A percentile compares a stretch with the other conserved stretches of the same genome.
phyloP scores from a whole-genome alignment of 2,797 vertebrate genomes.

The Pseudotriccus pelzelni region DNA sequence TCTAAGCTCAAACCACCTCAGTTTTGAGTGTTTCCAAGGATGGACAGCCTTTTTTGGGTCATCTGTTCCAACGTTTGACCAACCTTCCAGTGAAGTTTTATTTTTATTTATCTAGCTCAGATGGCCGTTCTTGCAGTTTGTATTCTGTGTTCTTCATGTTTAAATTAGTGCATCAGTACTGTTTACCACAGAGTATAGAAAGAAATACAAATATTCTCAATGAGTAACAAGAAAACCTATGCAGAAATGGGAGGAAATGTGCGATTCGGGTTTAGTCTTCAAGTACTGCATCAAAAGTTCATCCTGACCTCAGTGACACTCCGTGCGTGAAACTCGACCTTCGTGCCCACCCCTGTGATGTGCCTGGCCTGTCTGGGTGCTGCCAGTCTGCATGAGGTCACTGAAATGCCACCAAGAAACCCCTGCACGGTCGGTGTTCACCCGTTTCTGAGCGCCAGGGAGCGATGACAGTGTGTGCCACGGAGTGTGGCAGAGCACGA shows the following conservation, averaged over 20 bases:
- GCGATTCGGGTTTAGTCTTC: neutral
- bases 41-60: neutral
- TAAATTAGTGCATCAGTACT: neutral
- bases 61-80: neutral
- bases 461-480: neutral
- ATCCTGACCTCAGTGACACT: neutral
- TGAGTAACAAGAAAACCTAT: neutral
- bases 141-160: neutral
- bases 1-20: neutral
- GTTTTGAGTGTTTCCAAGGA: neutral
- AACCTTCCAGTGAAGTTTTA: neutral
- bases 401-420: neutral
- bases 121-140: neutral
- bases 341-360: neutral
- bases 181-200: neutral
- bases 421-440: too few relatives aligned
- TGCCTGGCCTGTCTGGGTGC: neutral
- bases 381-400: neutral
- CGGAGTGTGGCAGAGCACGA: neutral
- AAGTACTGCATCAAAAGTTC: neutral
- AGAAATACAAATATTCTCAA: neutral
- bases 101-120: neutral
- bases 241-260: neutral
- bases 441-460: neutral
- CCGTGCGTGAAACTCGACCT: neutral